A percentile compares a stretch with the other conserved stretches of the same genome.
phyloP scores from a whole-genome alignment of 2,797 vertebrate species.

The Semotilus atromaculatus region DNA sequence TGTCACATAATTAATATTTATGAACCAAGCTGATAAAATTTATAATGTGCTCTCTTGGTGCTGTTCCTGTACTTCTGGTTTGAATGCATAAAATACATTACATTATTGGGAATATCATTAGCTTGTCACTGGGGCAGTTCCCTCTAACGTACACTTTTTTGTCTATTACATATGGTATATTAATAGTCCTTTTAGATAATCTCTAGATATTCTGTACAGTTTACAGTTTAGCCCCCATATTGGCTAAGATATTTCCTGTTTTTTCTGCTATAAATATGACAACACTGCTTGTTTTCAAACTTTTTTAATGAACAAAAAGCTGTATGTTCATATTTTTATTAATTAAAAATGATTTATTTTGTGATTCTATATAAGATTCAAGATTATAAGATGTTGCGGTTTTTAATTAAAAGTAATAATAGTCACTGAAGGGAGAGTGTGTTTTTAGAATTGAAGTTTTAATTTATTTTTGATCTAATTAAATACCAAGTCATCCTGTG shows the following conservation, averaged over 20 bases:
- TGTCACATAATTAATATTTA: conserved; percentile 40
- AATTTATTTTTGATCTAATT: too few species aligned
- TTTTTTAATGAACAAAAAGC: background rate
- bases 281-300: background rate
- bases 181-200: background rate
- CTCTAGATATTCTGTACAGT: background rate
- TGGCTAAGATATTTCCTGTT: too few species aligned
- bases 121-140: background rate
- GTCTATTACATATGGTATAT: background rate
- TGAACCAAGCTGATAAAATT: conserved; percentile 7
- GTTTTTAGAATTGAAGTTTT: too few species aligned
- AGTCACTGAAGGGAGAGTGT: background rate
- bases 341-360: background rate
- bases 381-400: too few species aligned
- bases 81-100: background rate
- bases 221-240: too few species aligned
- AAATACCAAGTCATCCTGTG: background rate
- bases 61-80: background rate
- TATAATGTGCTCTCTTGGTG: conserved; percentile 11
- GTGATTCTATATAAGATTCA: background rate
- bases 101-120: background rate
- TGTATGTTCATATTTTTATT: background rate
- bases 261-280: background rate
- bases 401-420: background rate
- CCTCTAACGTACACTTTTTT: background rate